Conservation (phyloP, 2,888 invertebrate genomes). For the Xylota segnis region DNA sequence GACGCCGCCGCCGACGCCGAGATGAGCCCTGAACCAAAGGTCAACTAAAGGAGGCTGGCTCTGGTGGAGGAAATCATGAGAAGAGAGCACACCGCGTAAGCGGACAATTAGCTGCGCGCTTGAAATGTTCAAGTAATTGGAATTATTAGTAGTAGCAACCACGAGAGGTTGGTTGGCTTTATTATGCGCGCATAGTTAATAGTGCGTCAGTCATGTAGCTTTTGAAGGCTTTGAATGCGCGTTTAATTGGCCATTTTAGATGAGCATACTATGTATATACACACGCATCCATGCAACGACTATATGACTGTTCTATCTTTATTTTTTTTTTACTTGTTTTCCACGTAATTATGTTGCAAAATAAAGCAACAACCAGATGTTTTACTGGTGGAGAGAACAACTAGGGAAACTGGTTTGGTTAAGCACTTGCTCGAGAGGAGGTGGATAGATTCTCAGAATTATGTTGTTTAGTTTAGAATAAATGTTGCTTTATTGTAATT, state of each 20-base stretch:
- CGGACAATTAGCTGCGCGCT: constrained; percentile 71
- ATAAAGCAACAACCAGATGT: constrained; percentile 46
- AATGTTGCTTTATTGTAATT: constrained; percentile 41
- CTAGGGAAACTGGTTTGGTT: constrained; percentile 56
- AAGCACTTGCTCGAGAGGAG: constrained; percentile 17
- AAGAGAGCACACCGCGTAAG: constrained; percentile 37
- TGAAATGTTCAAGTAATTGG: constrained; percentile 72
- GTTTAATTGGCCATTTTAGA: constrained; percentile 68
- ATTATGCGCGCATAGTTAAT: constrained; percentile 62
- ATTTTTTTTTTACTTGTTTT: constrained; percentile 6
- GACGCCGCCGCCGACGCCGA: constrained; percentile 2
- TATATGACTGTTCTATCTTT: constrained; percentile 30
- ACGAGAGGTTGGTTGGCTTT: constrained; percentile 54
- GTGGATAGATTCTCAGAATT: constrained; percentile 44
- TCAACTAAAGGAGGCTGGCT: constrained; percentile 51
- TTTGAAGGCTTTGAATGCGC: constrained; percentile 68
- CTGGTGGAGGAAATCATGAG: constrained; percentile 25
- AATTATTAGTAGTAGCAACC: constrained; percentile 65
- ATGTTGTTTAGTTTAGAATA: constrained; percentile 49
- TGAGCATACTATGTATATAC: constrained; percentile 29
- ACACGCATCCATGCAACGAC: neutral
- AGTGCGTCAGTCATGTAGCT: constrained; percentile 67
- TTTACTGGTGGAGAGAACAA: constrained; percentile 18
- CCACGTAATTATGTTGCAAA: constrained; percentile 63
- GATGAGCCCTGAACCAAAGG: constrained; percentile 72